These are phyloP conservation scores for Bellardia bayeri DNA, from an alignment of 2,888 invertebrate species.

Conservation along the genomic window DNA sequence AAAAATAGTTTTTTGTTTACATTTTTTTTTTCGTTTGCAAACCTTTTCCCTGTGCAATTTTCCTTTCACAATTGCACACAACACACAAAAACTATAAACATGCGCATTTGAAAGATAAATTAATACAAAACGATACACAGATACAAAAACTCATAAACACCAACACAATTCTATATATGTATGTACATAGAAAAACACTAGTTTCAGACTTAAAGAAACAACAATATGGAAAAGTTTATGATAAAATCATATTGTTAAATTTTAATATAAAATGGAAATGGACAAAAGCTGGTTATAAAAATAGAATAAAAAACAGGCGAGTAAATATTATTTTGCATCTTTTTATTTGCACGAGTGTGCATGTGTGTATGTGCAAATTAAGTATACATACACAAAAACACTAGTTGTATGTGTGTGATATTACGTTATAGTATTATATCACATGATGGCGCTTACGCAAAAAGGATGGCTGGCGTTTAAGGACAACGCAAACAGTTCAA, in stretches of 20 bases:
- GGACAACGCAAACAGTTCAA: constrained; percentile 81
- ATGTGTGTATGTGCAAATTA: neutral
- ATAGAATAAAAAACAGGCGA: constrained; percentile 17
- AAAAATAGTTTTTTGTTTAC: constrained; percentile 56
- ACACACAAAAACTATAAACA: constrained; percentile 52
- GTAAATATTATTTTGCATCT: constrained; percentile 50
- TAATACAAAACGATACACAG: constrained; percentile 1
- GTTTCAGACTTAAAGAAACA: constrained; percentile 32
- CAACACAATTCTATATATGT: neutral
- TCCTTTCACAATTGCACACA: neutral
- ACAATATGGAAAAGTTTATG: constrained; percentile 47
- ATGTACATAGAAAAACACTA: neutral
- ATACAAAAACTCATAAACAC: neutral
- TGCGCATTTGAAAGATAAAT: constrained; percentile 44
- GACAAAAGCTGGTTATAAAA: constrained; percentile 15
- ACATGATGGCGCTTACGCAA: constrained; percentile 73
- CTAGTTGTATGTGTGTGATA: constrained; percentile 62
- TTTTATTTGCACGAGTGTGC: neutral
- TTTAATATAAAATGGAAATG: constrained; percentile 20
- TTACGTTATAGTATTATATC: constrained; percentile 70
- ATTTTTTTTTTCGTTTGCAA: neutral
- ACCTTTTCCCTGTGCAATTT: neutral
- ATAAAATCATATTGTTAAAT: constrained; percentile 55
- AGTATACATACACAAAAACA: constrained; percentile 14
- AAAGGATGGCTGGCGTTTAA: constrained; percentile 78